These are phyloP conservation scores for Leucophenga maculata DNA, from an alignment of 2,888 invertebrate genomes.

Conservation along the genomic window DNA sequence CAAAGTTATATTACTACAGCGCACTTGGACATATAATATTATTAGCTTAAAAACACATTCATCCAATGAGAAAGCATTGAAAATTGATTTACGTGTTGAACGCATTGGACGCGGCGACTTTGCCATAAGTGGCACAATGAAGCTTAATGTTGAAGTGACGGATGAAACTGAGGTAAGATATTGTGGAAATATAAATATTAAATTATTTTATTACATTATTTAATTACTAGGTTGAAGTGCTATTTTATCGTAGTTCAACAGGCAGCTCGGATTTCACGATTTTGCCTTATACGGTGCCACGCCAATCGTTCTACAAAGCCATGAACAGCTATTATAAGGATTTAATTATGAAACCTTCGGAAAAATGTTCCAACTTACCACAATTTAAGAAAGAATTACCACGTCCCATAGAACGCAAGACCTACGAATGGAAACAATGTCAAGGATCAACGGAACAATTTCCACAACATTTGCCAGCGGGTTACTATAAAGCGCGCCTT, in stretches of 20 bases:
- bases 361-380: conserved; percentile 43
- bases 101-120: conserved; percentile 43
- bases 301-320: background rate
- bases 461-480: too few species aligned
- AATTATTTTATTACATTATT: background rate
- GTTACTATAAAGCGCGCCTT: too few species aligned
- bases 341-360: conserved; percentile 35
- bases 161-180: conserved; percentile 23
- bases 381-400: conserved; percentile 28
- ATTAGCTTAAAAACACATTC: conserved; percentile 20
- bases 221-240: conserved; percentile 28
- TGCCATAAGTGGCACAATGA: conserved; percentile 29
- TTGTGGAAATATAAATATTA: background rate
- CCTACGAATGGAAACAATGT: too few species aligned
- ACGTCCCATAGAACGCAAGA: conserved; percentile 34
- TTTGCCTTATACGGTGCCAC: background rate
- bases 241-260: conserved; percentile 32
- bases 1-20: conserved; percentile 6
- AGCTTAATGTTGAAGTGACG: conserved; percentile 12
- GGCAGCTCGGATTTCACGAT: background rate
- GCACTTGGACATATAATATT: conserved; percentile 41
- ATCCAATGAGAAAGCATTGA: conserved; percentile 24
- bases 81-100: conserved; percentile 26
- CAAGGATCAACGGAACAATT: too few species aligned
- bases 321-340: conserved; percentile 43